phyloP scores from a whole-genome alignment of 2,888 invertebrate genomes.

The Ramazzottius varieornatus region DNA sequence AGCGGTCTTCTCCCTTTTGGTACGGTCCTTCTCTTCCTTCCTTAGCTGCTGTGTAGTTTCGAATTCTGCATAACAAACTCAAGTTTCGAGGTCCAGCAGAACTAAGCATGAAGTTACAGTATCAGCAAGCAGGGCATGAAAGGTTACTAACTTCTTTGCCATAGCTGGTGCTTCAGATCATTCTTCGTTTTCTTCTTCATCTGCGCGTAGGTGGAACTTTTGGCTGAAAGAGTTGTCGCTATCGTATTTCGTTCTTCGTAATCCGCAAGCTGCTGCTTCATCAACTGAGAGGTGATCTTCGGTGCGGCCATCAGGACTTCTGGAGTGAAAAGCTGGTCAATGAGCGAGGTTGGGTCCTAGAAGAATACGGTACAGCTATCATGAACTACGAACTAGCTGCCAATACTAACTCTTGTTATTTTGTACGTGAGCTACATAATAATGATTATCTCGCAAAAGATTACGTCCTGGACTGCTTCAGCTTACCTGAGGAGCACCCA shows the following conservation, averaged over 20 bases:
- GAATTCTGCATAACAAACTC: neutral
- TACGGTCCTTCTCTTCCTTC: constrained; percentile 15
- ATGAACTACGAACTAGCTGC: too few relatives aligned
- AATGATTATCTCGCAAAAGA: too few relatives aligned
- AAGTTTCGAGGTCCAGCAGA: neutral
- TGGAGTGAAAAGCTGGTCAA: neutral
- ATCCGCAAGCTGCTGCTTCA: neutral
- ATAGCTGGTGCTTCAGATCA: constrained; percentile 17
- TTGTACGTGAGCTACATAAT: too few relatives aligned
- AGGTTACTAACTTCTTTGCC: constrained; percentile 16
- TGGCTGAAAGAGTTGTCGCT: constrained; percentile 11
- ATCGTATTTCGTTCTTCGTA: neutral
- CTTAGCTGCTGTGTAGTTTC: constrained; percentile 13
- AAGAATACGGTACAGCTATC: too few relatives aligned
- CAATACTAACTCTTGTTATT: too few relatives aligned
- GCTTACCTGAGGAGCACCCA: neutral
- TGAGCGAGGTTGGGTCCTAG: neutral
- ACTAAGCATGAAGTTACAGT: too few relatives aligned
- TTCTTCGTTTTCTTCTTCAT: constrained; percentile 18
- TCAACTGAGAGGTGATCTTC: neutral
- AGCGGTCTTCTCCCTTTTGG: constrained; percentile 15
- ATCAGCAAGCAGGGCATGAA: too few relatives aligned
- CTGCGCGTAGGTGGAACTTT: constrained; percentile 16
- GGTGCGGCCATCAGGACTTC: neutral
- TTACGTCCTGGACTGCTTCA: neutral